Evolutionary conservation across 2,113 vertebrate genomes (phyloP).

Genomic region (Pseudorhombus dupliciocellatus): DNA sequence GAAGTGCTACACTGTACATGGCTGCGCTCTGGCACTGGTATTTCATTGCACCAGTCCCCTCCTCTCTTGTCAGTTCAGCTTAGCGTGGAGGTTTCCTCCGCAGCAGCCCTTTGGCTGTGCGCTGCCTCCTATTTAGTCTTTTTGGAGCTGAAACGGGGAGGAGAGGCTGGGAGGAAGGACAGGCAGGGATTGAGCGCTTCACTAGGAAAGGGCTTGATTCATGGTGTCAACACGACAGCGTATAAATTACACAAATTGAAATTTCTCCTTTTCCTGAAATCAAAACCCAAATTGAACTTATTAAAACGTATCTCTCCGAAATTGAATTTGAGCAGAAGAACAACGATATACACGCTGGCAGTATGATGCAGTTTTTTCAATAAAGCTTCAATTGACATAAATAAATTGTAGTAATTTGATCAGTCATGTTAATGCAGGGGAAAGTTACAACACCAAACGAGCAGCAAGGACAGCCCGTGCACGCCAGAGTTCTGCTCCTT

Average conservation of each 20-base stretch:
- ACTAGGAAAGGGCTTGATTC: constrained; percentile 41
- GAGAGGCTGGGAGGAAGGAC: constrained; percentile 37
- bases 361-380: not conserved
- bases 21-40: constrained; percentile 45
- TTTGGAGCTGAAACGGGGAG: constrained; percentile 44
- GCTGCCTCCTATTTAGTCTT: constrained; percentile 60
- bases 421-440: too few species aligned
- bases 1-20: constrained; percentile 49
- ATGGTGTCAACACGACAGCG: constrained; percentile 21
- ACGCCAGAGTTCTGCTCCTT: not conserved
- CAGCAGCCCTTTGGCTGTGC: constrained; percentile 63
- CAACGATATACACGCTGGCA: not conserved
- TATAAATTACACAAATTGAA: not conserved
- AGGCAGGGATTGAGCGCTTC: constrained; percentile 43
- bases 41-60: constrained; percentile 66
- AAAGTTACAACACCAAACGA: not conserved
- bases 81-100: constrained; percentile 58
- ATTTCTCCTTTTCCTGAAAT: not conserved
- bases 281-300: too few species aligned
- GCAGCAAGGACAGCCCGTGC: not conserved
- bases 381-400: not conserved
- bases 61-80: constrained; percentile 70
- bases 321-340: not conserved
- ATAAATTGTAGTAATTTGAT: too few species aligned
- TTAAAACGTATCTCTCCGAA: too few species aligned